Percentiles rank a stretch among this genome's conserved stretches.
Evolutionary conservation across 2,113 vertebrate genomes (phyloP).

Genomic region (Gracilinanus agilis): DNA sequence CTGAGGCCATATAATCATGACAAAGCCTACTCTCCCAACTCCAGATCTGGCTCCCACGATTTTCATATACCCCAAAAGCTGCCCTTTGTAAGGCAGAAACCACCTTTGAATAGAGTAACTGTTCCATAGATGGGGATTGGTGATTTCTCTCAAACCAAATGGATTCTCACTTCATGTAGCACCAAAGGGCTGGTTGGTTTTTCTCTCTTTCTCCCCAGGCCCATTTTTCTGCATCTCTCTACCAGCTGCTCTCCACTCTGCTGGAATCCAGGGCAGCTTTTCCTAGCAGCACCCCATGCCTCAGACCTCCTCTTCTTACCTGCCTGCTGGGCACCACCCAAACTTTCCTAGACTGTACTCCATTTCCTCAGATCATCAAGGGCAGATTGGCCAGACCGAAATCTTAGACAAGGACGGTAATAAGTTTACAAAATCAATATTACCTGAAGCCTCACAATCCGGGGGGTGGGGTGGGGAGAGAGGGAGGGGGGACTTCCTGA

Average conservation of each 20-base stretch:
- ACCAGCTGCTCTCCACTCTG: neutral
- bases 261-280: neutral
- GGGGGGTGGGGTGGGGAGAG: neutral
- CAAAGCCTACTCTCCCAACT: neutral
- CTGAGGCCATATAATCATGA: neutral
- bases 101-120: neutral
- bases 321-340: neutral
- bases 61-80: neutral
- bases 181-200: neutral
- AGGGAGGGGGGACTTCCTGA: neutral
- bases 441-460: neutral
- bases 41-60: neutral
- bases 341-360: neutral
- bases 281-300: neutral
- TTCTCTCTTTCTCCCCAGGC: neutral
- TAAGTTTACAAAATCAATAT: neutral
- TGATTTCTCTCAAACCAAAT: neutral
- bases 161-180: neutral
- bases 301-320: neutral
- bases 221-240: neutral
- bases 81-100: neutral
- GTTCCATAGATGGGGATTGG: no score
- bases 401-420: neutral
- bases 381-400: neutral
- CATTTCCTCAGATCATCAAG: neutral